A percentile compares a stretch with the other conserved stretches of the same genome.
Conservation (phyloP, 2,888 invertebrate species). For the Pachydiplax longipennis region DNA sequence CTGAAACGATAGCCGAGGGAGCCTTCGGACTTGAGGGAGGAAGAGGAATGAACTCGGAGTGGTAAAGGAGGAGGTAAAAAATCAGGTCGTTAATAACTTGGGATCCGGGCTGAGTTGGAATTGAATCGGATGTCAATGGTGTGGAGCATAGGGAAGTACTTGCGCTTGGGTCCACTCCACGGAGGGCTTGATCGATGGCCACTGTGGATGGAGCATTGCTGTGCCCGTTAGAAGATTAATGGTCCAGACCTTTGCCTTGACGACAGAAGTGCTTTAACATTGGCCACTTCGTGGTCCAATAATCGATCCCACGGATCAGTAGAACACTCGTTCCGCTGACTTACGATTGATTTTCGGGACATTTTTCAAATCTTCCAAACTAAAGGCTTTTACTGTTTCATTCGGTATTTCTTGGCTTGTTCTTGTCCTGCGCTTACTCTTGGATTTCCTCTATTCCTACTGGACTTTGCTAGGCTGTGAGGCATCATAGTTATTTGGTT, state of each 20-base stretch:
- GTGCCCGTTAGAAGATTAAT: constrained; percentile 9
- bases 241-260: constrained; percentile 26
- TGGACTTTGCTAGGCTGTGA: no score
- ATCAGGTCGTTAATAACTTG: constrained; percentile 28
- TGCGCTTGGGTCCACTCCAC: not conserved
- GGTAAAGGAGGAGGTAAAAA: not conserved
- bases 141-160: constrained; percentile 24
- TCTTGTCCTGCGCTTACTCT: not conserved
- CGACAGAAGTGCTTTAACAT: constrained; percentile 43
- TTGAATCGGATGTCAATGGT: constrained; percentile 40
- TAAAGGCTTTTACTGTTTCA: not conserved
- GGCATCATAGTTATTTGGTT: no score
- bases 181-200: not conserved
- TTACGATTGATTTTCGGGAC: constrained; percentile 35
- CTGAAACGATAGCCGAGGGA: not conserved
- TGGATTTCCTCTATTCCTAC: no score
- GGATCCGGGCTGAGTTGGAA: not conserved
- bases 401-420: not conserved
- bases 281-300: constrained; percentile 36
- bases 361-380: constrained; percentile 23
- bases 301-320: constrained; percentile 43
- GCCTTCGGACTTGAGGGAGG: not conserved
- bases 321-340: constrained; percentile 34
- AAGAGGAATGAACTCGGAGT: not conserved
- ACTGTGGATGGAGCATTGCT: constrained; percentile 4